Percentiles rank a stretch among this genome's conserved stretches.
Conservation (phyloP, 1,140 invertebrate species). For the Zelostemma sp. region DNA sequence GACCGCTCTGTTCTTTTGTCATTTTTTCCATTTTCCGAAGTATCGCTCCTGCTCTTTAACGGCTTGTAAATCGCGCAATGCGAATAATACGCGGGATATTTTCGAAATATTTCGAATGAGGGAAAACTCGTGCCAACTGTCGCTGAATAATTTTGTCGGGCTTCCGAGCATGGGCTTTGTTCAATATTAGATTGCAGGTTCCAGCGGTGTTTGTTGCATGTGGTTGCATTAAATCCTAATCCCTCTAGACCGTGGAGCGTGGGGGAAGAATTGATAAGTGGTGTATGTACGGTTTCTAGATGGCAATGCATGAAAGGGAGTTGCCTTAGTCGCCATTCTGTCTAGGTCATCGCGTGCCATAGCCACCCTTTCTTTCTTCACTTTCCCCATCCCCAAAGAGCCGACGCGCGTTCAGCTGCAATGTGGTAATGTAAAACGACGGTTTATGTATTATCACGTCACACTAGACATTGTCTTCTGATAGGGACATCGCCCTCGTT, state of each 20-base stretch:
- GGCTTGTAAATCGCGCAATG: too few relatives aligned
- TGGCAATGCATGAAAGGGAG: slow-evolving; percentile 39
- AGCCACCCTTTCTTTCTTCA: slow-evolving; percentile 5
- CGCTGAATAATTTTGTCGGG: neutral
- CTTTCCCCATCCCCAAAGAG: neutral
- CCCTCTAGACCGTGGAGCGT: neutral
- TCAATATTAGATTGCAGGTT: slow-evolving; percentile 13
- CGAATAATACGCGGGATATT: neutral
- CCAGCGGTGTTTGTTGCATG: neutral
- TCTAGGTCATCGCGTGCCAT: slow-evolving; percentile 53
- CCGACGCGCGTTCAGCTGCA: slow-evolving; percentile 28
- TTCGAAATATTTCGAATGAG: neutral
- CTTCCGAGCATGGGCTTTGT: slow-evolving; percentile 26
- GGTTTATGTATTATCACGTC: slow-evolving; percentile 32
- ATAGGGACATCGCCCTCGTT: neutral
- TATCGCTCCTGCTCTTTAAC: too few relatives aligned
- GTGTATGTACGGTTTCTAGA: slow-evolving; percentile 38
- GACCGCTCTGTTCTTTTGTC: too few relatives aligned
- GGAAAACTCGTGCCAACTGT: too few relatives aligned
- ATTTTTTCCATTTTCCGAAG: too few relatives aligned
- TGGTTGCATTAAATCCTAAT: slow-evolving; percentile 2
- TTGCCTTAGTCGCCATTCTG: slow-evolving; percentile 44
- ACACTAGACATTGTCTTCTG: neutral
- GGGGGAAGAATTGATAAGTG: slow-evolving; percentile 16
- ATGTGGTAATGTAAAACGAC: slow-evolving; percentile 45